Percentiles rank a stretch among this genome's conserved stretches.
These are phyloP conservation scores for Phymorhynchus buccinoides DNA, from an alignment of 1,140 invertebrate genomes.

Conservation along the genomic window DNA sequence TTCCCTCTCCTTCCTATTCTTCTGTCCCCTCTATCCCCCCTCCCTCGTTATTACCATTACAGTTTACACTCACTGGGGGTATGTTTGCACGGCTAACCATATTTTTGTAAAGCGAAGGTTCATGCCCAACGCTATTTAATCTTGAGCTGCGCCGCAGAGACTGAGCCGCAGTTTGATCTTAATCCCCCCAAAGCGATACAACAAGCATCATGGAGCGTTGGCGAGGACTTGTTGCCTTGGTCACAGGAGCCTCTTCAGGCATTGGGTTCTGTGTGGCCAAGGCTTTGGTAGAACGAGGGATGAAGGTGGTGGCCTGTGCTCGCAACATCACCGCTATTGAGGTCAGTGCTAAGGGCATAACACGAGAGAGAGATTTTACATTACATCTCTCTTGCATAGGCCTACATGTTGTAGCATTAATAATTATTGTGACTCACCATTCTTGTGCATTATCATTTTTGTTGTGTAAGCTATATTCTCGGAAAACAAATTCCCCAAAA, in stretches of 20 bases:
- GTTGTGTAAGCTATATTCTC: neutral
- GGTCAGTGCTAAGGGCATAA: conserved; percentile 63
- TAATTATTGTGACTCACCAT: neutral
- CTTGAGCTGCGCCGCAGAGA: no score
- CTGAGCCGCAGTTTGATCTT: no score
- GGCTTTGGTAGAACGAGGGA: conserved; percentile 77
- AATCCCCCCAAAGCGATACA: no score
- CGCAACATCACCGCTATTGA: conserved; percentile 78
- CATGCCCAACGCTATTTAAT: no score
- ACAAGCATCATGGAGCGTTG: conserved; percentile 81
- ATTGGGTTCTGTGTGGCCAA: conserved; percentile 78
- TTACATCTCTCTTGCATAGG: neutral
- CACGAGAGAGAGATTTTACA: no score
- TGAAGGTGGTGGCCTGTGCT: conserved; percentile 82
- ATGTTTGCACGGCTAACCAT: no score
- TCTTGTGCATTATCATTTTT: no score
- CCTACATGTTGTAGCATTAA: neutral
- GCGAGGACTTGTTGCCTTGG: conserved; percentile 80
- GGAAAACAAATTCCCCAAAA: neutral
- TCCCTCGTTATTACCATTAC: no score
- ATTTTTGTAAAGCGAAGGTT: no score
- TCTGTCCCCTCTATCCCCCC: no score
- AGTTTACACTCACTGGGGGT: no score
- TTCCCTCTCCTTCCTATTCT: no score
- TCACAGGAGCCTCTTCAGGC: conserved; percentile 83